Evolutionary conservation across 2,888 invertebrate species (phyloP), one percentile per base, ranked within the genome.

Genomic region (Drosophila barbarae): DNA sequence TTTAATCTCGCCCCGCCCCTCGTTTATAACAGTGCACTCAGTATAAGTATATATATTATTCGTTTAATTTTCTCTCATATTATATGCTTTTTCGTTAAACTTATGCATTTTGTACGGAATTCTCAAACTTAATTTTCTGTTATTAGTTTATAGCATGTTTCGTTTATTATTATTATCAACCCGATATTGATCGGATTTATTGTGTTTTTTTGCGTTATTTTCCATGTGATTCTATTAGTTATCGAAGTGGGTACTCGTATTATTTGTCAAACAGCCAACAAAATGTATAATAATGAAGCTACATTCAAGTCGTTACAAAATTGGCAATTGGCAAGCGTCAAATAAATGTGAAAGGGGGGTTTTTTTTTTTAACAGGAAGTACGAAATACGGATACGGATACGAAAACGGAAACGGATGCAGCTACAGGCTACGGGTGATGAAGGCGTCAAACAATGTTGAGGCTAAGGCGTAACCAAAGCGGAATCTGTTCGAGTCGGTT

Each of bases 1-100:
- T 86, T 87, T 85, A 80, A 85, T 86, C 89, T 89, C 90, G 89
- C 89, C 90, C 90, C 90, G 88, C 89, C 89, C 89, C 89, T 90
- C 90, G 82, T 87, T 86, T 84, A 81, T 80, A 84, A 87, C 87
- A 89, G 88, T 89, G 89, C 90, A 89, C 89, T 88, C 88, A 87
- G 88, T 69, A 69, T 69, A 71, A 73, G 69, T 78, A 76, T 69
- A 71, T 73, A 75, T 77, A 59, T 66, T 84, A 65, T 72, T 61
- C 70, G 50, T 68, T 54, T 53, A 65, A 63, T 34, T 72, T 36
- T 54, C 42, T 72, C 49, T 50, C 42, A 44, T 72, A 56, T 68
- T 56, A 54, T 46, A 51, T 59, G 65, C 52, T 58, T 69, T 71
- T 72, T 72, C 42, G 67, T 70, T 72, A 64, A 66, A 65, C 57